Conservation (phyloP, 2,888 invertebrate genomes). For the Limnephilus lunatus region DNA sequence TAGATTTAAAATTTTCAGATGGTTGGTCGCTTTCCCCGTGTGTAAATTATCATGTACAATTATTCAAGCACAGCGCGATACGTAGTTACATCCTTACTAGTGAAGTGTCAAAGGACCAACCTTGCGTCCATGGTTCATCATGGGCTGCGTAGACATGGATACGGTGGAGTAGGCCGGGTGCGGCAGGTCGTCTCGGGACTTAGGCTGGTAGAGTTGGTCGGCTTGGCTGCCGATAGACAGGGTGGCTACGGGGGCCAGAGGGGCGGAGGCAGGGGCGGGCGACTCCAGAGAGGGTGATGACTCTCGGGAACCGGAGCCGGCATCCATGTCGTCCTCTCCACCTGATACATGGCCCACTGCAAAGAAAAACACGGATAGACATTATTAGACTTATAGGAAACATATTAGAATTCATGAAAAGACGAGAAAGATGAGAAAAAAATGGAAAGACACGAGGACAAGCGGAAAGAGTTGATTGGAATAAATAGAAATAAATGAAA, state of each 20-base stretch:
- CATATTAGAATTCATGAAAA: background rate
- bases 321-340: constrained; percentile 82
- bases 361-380: constrained; percentile 65
- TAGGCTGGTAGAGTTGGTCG: constrained; percentile 64
- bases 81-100: background rate
- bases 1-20: too few species aligned
- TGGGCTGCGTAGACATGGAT: constrained; percentile 39
- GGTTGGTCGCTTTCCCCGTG: too few species aligned
- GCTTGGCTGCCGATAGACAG: constrained; percentile 66
- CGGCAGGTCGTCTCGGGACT: constrained; percentile 47
- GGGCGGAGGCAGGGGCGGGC: constrained; percentile 73
- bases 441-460: too few species aligned
- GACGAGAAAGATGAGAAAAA: too few species aligned
- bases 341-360: constrained; percentile 63
- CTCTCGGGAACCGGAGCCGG: constrained; percentile 82
- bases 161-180: constrained; percentile 44
- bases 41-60: too few species aligned
- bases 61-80: too few species aligned
- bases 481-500: background rate
- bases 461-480: background rate
- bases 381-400: background rate
- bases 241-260: constrained; percentile 76
- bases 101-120: background rate
- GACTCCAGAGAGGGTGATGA: constrained; percentile 85
- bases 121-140: constrained; percentile 47